These are phyloP conservation scores for Notoglanidium macrostoma DNA, from an alignment of 2,797 vertebrate genomes.

Conservation along the genomic window DNA sequence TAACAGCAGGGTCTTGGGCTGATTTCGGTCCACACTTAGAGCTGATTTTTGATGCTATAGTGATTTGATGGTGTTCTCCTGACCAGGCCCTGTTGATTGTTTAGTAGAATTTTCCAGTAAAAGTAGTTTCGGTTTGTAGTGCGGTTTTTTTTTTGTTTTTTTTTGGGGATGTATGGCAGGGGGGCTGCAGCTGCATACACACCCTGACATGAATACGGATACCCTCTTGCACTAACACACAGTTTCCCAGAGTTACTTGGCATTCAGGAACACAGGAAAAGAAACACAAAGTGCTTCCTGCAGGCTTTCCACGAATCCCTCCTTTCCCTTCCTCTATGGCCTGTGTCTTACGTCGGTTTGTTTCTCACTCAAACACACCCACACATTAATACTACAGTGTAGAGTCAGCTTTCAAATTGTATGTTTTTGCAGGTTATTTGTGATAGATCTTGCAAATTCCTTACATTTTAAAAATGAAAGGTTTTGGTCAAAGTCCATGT, in stretches of 20 bases:
- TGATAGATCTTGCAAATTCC: not conserved
- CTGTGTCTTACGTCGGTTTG: conserved; percentile 52
- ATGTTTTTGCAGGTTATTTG: not conserved
- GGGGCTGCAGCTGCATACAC: conserved; percentile 36
- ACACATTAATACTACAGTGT: not conserved
- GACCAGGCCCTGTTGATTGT: conserved; percentile 5
- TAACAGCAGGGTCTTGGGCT: not conserved
- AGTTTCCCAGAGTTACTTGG: conserved; percentile 38
- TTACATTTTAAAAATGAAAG: not conserved
- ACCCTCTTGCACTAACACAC: conserved; percentile 35
- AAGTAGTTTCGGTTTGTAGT: conserved; percentile 1
- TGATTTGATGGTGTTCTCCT: conserved; percentile 2
- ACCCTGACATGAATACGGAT: conserved; percentile 39
- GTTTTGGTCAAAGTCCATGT: not conserved
- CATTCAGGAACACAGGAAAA: conserved; percentile 63
- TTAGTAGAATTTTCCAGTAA: conserved; percentile 63
- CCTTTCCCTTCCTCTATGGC: conserved; percentile 62
- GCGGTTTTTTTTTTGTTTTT: no score
- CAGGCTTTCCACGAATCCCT: conserved; percentile 63
- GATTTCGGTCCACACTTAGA: conserved; percentile 55
- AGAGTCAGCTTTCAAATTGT: not conserved
- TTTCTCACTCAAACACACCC: conserved; percentile 12
- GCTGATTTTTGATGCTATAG: not conserved
- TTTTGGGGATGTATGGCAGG: conserved; percentile 1
- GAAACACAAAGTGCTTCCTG: conserved; percentile 70